Evolutionary conservation across 1,140 invertebrate species (phyloP), one percentile per base, ranked within the genome.

Genomic region (Sarcophaga peregrina): DNA sequence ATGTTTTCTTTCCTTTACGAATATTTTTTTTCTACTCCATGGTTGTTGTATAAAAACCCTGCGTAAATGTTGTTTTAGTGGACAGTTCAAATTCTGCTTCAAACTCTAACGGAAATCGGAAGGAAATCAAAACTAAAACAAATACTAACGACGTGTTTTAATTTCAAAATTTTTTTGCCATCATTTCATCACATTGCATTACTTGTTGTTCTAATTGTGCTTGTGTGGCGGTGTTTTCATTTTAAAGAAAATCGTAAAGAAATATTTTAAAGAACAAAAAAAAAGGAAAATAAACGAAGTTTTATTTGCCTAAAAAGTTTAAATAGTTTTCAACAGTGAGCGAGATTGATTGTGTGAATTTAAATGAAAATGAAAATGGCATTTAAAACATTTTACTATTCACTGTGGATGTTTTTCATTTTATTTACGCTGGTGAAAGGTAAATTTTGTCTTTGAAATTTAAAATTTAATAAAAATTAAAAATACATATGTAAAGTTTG

Each of bases 41-140:
- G 62, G 37, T 25, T 72, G n/a, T 76, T 76, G 74, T 76, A 78
- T 78, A 78, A 78, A 78, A 78, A 78, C 75, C 17, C 75, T 20
- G 7, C 50, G 75, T 78, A 78, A 78, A 78, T 47, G n/a, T 9
- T 47, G 74, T 76, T 76, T 17, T 17, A 50, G 75, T 78, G 47
- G 75, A 78, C 47, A 78, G 75, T 78, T 78, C 50, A 78, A 78
- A 50, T 78, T 78, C n/a, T 78, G 20, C 47, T 20, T 25, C 75
- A 78, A 78, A 78, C 47, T 78, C 75, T 78, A 78, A 78, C 75
- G 75, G 75, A 78, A 78, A 78, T 52, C 47, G 75, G 15, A 17
- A 48, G 75, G n/a, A 52, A 52, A 78, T 20, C 62, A 47, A 45
- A 15, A 76, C 20, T 46, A 68, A 47, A 76, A 48, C 74, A 76